phyloP scores from a whole-genome alignment of 64 coral and sea anemone genomes.

The Actinia tenebrosa region DNA sequence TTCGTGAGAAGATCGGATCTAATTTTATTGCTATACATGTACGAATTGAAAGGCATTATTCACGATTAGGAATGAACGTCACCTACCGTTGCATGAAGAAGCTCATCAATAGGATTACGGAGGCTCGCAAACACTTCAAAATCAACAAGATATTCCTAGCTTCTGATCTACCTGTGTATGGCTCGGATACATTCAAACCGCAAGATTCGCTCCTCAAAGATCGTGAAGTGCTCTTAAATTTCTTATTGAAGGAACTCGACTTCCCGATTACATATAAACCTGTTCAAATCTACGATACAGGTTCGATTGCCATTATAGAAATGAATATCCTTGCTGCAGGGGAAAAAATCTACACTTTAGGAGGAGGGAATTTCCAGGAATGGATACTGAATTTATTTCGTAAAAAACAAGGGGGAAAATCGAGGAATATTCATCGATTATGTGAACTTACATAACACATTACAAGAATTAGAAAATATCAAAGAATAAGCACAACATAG shows the following conservation, averaged over 20 bases:
- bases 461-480: neutral
- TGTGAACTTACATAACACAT: slow-evolving; percentile 37
- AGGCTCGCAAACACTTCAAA: slow-evolving; percentile 39
- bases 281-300: slow-evolving; percentile 70
- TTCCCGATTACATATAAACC: slow-evolving; percentile 53
- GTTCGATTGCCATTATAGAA: slow-evolving; percentile 87
- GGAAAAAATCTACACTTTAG: slow-evolving; percentile 70
- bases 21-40: slow-evolving; percentile 82
- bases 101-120: slow-evolving; percentile 64
- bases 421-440: slow-evolving; percentile 32
- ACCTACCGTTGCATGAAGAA: slow-evolving; percentile 79
- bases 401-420: neutral
- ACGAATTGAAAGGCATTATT: slow-evolving; percentile 76
- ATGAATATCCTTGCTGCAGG: slow-evolving; percentile 95
- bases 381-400: slow-evolving; percentile 81
- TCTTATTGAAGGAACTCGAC: slow-evolving; percentile 57
- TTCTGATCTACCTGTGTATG: slow-evolving; percentile 87
- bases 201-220: slow-evolving; percentile 40
- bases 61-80: slow-evolving; percentile 69
- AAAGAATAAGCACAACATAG: neutral
- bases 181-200: slow-evolving; percentile 75
- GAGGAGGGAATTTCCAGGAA: slow-evolving; percentile 95
- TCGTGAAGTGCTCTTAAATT: slow-evolving; percentile 42
- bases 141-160: slow-evolving; percentile 68
- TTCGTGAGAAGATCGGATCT: slow-evolving; percentile 48